phyloP scores from a whole-genome alignment of 2,888 invertebrate species.

The Drosophila leonis region DNA sequence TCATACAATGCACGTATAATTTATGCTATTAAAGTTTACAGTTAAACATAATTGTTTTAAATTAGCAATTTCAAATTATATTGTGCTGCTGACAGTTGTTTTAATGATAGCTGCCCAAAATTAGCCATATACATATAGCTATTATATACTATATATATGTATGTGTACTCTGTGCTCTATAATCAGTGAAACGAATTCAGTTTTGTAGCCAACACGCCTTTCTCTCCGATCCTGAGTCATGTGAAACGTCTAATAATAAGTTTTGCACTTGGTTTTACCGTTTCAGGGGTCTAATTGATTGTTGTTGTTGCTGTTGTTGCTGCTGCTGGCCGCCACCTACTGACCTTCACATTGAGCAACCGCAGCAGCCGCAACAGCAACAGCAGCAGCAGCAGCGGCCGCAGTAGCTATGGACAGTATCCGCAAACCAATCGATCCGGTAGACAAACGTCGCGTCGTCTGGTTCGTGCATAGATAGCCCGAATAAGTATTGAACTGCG shows the following conservation, averaged over 20 bases:
- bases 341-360: conserved; percentile 78
- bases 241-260: conserved; percentile 52
- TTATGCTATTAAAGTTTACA: conserved; percentile 18
- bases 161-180: conserved; percentile 22
- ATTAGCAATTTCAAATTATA: conserved; percentile 22
- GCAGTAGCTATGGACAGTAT: conserved; percentile 57
- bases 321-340: conserved; percentile 79
- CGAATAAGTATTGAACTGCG: conserved; percentile 11
- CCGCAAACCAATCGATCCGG: conserved; percentile 74
- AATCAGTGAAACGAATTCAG: conserved; percentile 36
- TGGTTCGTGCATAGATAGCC: conserved; percentile 61
- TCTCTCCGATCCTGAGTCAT: conserved; percentile 60
- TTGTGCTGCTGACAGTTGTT: conserved; percentile 24
- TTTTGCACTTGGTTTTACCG: conserved; percentile 73
- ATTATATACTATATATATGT: not conserved
- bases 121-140: conserved; percentile 7
- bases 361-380: conserved; percentile 38
- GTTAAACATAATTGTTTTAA: conserved; percentile 16
- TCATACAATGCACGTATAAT: not conserved
- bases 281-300: conserved; percentile 79
- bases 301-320: conserved; percentile 41
- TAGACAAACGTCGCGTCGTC: conserved; percentile 75
- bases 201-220: conserved; percentile 39
- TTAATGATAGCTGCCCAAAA: conserved; percentile 32
- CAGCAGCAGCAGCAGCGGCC: conserved; percentile 18